These are phyloP conservation scores for Glandiceps talaboti DNA, from an alignment of 53 echinoderm and acorn worm species.

Conservation along the genomic window DNA sequence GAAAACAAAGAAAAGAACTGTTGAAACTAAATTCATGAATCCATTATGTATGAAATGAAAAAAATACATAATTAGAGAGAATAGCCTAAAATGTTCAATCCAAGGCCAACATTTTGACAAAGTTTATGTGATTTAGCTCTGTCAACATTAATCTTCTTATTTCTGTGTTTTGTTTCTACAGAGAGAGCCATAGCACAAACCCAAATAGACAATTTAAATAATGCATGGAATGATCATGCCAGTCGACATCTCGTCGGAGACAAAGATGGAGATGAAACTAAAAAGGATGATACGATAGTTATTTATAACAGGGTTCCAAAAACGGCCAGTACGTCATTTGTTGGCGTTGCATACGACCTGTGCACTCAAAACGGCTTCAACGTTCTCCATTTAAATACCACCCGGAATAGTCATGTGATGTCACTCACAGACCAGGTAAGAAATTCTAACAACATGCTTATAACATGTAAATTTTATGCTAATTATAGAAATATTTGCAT, in stretches of 20 bases:
- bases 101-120: too few species aligned
- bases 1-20: too few species aligned
- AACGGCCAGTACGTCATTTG: conserved; percentile 92
- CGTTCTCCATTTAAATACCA: conserved; percentile 87
- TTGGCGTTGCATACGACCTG: conserved; percentile 78
- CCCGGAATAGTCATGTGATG: conserved; percentile 65
- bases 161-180: too few species aligned
- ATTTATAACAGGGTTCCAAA: conserved; percentile 97
- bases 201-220: background rate
- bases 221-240: background rate
- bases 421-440: conserved; percentile 92
- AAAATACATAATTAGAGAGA: too few species aligned
- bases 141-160: too few species aligned
- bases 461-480: too few species aligned
- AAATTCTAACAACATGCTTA: too few species aligned
- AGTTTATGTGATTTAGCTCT: too few species aligned
- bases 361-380: conserved; percentile 65
- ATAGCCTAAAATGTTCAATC: too few species aligned
- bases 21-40: too few species aligned
- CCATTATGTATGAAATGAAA: too few species aligned
- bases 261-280: background rate
- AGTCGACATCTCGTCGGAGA: background rate
- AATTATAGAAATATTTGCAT: too few species aligned
- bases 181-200: background rate
- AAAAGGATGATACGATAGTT: conserved; percentile 46